These are phyloP conservation scores for Clytia hemisphaerica DNA, from an alignment of 30 jellyfish, hydroid and myxozoan genomes.

Conservation along the genomic window DNA sequence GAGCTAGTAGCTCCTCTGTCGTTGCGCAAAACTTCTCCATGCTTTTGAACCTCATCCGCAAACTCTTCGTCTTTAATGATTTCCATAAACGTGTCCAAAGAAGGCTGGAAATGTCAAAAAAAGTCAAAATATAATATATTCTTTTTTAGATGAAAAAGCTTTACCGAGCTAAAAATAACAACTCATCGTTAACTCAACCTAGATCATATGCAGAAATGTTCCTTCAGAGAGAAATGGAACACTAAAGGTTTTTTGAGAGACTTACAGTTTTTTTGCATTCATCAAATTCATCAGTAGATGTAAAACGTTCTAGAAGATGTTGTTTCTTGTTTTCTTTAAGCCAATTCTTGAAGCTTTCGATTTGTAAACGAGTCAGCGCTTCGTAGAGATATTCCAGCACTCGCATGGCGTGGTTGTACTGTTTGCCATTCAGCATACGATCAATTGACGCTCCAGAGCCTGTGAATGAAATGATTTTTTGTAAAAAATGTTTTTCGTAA, in stretches of 20 bases:
- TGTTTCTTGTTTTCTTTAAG: background rate
- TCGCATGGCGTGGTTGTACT: slow-evolving; percentile 29
- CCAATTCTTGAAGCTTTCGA: slow-evolving; percentile 8
- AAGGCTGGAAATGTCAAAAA: too few relatives aligned
- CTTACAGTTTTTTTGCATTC: background rate
- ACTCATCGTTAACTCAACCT: too few relatives aligned
- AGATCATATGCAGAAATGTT: too few relatives aligned
- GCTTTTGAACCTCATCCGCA: too few relatives aligned
- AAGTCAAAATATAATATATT: too few relatives aligned
- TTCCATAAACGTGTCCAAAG: too few relatives aligned
- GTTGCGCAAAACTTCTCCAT: background rate
- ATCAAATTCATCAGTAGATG: background rate
- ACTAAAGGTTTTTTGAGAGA: background rate
- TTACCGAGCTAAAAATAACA: too few relatives aligned
- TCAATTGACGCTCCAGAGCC: too few relatives aligned
- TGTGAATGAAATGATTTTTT: too few relatives aligned
- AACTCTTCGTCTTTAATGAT: too few relatives aligned
- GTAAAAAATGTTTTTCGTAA: too few relatives aligned
- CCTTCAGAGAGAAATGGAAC: background rate
- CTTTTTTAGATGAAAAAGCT: too few relatives aligned
- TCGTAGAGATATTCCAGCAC: slow-evolving; percentile 12
- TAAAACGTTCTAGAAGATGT: background rate
- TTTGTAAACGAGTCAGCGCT: slow-evolving; percentile 19
- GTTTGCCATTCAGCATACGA: slow-evolving; percentile 27
- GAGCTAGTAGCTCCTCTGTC: background rate